These are phyloP conservation scores for Dryoscopus gambensis DNA, from an alignment of 2,113 vertebrate species.

Conservation along the genomic window DNA sequence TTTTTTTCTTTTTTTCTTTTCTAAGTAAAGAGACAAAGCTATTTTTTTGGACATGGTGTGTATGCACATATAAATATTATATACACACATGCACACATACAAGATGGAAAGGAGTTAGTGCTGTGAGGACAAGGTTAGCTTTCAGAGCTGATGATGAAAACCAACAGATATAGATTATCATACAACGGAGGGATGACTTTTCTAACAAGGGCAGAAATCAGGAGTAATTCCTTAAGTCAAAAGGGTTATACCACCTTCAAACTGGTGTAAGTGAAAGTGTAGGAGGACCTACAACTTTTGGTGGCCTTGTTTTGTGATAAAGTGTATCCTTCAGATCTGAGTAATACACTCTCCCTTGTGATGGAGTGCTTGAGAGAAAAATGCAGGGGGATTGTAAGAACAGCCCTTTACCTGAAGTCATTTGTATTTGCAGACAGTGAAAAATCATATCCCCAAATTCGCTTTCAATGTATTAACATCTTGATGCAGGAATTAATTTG, in stretches of 20 bases:
- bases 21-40: slow-evolving; percentile 57
- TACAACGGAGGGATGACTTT: slow-evolving; percentile 8
- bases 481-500: slow-evolving; percentile 68
- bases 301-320: slow-evolving; percentile 59
- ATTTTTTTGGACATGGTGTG: slow-evolving; percentile 49
- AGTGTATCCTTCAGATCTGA: slow-evolving; percentile 53
- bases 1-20: slow-evolving; percentile 33
- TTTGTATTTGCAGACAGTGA: slow-evolving; percentile 44
- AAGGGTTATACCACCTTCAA: neutral
- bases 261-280: neutral
- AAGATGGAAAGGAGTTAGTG: slow-evolving; percentile 59
- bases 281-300: slow-evolving; percentile 28
- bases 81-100: slow-evolving; percentile 65
- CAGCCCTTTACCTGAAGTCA: slow-evolving; percentile 58
- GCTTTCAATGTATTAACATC: slow-evolving; percentile 52
- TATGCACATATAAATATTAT: slow-evolving; percentile 68
- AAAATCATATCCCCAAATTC: slow-evolving; percentile 64
- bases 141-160: slow-evolving; percentile 69
- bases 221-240: slow-evolving; percentile 22
- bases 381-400: slow-evolving; percentile 7
- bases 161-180: slow-evolving; percentile 49
- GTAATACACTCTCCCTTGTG: slow-evolving; percentile 15
- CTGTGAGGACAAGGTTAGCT: slow-evolving; percentile 62
- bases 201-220: slow-evolving; percentile 35
- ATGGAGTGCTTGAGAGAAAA: slow-evolving; percentile 41